A percentile compares a stretch with the other conserved stretches of the same genome.
Conservation (phyloP, 2,888 invertebrate genomes). For the Lepidonotus clava region DNA sequence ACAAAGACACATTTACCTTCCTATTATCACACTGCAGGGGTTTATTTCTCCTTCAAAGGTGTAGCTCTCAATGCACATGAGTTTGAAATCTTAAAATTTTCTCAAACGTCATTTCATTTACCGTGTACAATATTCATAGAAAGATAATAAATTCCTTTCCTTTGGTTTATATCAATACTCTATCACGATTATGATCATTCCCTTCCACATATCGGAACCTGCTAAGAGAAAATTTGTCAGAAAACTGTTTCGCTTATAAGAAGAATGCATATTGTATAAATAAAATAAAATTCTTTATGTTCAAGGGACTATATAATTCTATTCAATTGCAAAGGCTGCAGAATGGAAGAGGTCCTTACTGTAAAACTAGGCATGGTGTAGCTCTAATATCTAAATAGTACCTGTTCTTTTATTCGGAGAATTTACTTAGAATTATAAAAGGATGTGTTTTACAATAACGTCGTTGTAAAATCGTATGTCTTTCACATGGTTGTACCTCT, state of each 20-base stretch:
- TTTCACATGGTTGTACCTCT: not conserved
- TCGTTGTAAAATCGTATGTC: not conserved
- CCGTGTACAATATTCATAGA: too few species aligned
- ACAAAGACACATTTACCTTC: constrained; percentile 1
- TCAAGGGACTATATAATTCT: too few species aligned
- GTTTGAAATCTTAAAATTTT: not conserved
- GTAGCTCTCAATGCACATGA: not conserved
- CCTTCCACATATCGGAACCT: not conserved
- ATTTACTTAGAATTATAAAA: not conserved
- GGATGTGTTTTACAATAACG: not conserved
- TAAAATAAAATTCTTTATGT: too few species aligned
- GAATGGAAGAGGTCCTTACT: not conserved
- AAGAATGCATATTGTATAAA: too few species aligned
- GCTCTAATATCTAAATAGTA: too few species aligned
- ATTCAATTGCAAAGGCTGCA: not conserved
- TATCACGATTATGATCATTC: not conserved
- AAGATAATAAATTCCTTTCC: too few species aligned
- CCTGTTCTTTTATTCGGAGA: too few species aligned
- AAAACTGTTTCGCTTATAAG: too few species aligned
- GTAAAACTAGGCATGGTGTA: too few species aligned
- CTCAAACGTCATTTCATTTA: too few species aligned
- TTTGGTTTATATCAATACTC: too few species aligned
- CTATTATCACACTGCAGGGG: not conserved
- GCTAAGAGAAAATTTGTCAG: not conserved
- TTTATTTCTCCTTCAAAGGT: constrained; percentile 4